phyloP scores from a whole-genome alignment of 1,140 invertebrate species.

The Sminthurinus signatus region DNA sequence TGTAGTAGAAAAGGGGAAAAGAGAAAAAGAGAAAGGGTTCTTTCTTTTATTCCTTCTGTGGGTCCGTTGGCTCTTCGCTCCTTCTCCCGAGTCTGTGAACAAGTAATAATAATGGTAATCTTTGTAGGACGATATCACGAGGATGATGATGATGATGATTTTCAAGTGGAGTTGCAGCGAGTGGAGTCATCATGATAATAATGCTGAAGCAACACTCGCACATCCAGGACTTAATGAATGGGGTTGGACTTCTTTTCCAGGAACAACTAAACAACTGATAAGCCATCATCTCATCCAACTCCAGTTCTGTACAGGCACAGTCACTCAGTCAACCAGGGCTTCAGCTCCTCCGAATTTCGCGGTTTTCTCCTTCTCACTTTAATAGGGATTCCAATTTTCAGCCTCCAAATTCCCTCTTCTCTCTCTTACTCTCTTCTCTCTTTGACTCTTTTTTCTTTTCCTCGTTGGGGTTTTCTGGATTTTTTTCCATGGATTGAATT shows the following conservation, averaged over 20 bases:
- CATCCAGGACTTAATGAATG: slow-evolving; percentile 27
- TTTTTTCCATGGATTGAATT: too few species aligned
- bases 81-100: slow-evolving; percentile 10
- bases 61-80: too few species aligned
- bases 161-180: too few species aligned
- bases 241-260: slow-evolving; percentile 33
- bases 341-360: not conserved
- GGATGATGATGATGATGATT: slow-evolving; percentile 26
- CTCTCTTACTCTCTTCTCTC: not conserved
- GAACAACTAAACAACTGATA: slow-evolving; percentile 16
- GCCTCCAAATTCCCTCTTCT: slow-evolving; percentile 3
- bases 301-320: too few species aligned
- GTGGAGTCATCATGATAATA: slow-evolving; percentile 30
- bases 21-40: slow-evolving; percentile 10
- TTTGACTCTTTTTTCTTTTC: slow-evolving; percentile 1
- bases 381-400: slow-evolving; percentile 17
- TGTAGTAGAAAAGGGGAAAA: not conserved
- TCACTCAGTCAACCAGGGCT: not conserved
- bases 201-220: too few species aligned
- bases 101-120: slow-evolving; percentile 22
- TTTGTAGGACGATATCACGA: too few species aligned
- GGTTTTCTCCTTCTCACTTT: slow-evolving; percentile 16
- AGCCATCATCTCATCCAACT: slow-evolving; percentile 15
- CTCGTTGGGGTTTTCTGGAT: not conserved
- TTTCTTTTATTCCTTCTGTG: not conserved